Evolutionary conservation across 2,113 vertebrate species (phyloP).

Genomic region (Tyrannus savana): DNA sequence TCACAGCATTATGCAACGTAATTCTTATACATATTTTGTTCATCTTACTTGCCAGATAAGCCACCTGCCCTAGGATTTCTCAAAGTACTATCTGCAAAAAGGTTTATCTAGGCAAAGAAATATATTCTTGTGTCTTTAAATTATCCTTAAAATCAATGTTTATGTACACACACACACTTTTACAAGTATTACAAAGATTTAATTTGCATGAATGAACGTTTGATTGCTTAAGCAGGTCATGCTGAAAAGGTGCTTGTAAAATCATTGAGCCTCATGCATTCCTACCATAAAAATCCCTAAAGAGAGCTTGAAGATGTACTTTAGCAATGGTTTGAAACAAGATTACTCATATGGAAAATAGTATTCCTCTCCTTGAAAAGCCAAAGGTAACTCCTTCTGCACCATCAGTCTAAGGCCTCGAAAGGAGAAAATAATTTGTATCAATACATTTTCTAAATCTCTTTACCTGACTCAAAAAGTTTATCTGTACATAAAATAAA

Average conservation of each 20-base stretch:
- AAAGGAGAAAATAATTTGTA: not conserved
- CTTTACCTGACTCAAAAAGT: slow-evolving; percentile 10
- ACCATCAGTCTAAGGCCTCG: not conserved
- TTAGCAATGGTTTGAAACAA: not conserved
- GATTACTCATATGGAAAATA: not conserved
- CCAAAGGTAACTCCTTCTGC: not conserved
- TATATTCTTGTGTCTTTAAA: not conserved
- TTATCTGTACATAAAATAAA: slow-evolving; percentile 12
- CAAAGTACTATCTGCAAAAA: not conserved
- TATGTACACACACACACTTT: not conserved
- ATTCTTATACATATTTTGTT: not conserved
- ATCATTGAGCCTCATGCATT: not conserved
- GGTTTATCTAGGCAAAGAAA: not conserved
- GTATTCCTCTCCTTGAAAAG: not conserved
- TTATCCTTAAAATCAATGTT: not conserved
- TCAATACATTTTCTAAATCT: not conserved
- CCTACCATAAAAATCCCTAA: not conserved
- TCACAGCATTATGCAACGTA: not conserved
- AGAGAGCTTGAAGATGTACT: not conserved
- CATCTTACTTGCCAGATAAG: not conserved
- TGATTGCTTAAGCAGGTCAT: not conserved
- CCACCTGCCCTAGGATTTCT: not conserved
- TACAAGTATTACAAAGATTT: not conserved
- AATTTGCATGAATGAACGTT: not conserved
- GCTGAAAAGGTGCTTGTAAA: not conserved